Evolutionary conservation across 2,797 vertebrate genomes (phyloP).

Genomic region (Sebastes hubbsi): DNA sequence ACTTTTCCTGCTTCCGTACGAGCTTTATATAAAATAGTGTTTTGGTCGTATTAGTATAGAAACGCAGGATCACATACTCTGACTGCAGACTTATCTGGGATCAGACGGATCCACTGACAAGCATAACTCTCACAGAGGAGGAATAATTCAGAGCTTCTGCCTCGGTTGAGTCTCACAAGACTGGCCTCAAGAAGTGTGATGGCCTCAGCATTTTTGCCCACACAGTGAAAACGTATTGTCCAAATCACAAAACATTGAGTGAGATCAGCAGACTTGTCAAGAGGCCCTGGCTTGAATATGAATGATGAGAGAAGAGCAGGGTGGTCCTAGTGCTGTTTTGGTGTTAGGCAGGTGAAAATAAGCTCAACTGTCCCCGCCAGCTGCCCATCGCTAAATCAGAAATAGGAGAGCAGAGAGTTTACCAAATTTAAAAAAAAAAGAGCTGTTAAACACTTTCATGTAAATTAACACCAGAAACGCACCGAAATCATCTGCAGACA

Average conservation of each 20-base stretch:
- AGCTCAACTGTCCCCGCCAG: constrained; percentile 81
- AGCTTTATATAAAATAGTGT: background rate
- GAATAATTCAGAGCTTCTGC: constrained; percentile 77
- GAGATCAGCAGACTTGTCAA: constrained; percentile 90
- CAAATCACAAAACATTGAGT: constrained; percentile 89
- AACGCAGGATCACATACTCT: constrained; percentile 35
- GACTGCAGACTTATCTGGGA: constrained; percentile 59
- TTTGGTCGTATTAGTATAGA: constrained; percentile 17
- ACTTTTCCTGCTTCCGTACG: background rate
- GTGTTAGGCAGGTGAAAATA: constrained; percentile 82
- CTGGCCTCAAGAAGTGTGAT: constrained; percentile 81
- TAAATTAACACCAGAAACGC: constrained; percentile 41
- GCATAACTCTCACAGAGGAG: constrained; percentile 70
- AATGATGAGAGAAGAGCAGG: constrained; percentile 89
- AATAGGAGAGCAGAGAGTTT: constrained; percentile 52
- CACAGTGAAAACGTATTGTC: constrained; percentile 85
- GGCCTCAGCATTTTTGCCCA: constrained; percentile 83
- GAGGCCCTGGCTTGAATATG: constrained; percentile 89
- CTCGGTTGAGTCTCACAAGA: constrained; percentile 77
- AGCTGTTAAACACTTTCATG: constrained; percentile 45
- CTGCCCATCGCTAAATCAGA: constrained; percentile 73
- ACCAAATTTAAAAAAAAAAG: constrained; percentile 24
- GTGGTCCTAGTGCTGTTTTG: constrained; percentile 81
- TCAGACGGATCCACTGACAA: constrained; percentile 60
- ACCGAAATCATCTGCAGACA: constrained; percentile 27